Percentiles rank a stretch among this genome's conserved stretches.
These are phyloP conservation scores for Tetragnatha montana DNA, from an alignment of 2,888 invertebrate species.

Conservation along the genomic window DNA sequence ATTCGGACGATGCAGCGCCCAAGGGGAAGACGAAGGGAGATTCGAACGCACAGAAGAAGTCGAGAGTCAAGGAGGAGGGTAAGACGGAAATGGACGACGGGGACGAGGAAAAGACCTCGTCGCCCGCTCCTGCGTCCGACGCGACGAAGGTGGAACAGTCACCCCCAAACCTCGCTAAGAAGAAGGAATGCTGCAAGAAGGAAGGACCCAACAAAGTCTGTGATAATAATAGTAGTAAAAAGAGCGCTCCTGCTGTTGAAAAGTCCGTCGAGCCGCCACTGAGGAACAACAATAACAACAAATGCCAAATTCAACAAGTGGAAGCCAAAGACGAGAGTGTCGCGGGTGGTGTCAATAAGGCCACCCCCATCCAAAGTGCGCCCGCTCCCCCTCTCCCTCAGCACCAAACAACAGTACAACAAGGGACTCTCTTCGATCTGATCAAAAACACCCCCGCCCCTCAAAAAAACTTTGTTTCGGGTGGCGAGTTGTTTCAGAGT, in stretches of 20 bases:
- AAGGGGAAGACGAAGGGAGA: not conserved
- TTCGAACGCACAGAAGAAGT: constrained; percentile 59
- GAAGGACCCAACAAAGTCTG: constrained; percentile 34
- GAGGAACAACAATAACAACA: not conserved
- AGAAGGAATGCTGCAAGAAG: constrained; percentile 40
- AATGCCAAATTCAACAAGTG: not conserved
- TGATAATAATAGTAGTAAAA: constrained; percentile 11
- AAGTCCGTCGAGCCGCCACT: no score
- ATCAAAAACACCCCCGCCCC: not conserved
- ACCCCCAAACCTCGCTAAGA: constrained; percentile 1
- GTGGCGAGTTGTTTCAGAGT: constrained; percentile 11
- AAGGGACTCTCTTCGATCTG: constrained; percentile 16
- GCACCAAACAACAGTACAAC: constrained; percentile 4
- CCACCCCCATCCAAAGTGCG: not conserved
- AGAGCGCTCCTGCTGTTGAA: constrained; percentile 1
- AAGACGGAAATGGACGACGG: not conserved
- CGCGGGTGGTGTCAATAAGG: not conserved
- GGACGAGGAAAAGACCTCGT: not conserved
- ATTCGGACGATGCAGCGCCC: constrained; percentile 19
- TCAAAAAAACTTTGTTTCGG: not conserved
- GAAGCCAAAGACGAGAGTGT: not conserved
- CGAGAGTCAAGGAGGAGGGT: constrained; percentile 3
- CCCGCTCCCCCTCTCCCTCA: not conserved
- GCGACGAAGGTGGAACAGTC: constrained; percentile 1
- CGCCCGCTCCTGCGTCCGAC: not conserved